Evolutionary conservation across 1,140 invertebrate species (phyloP), one percentile per base, ranked within the genome.

Genomic region (Pachypeltis micranthus): DNA sequence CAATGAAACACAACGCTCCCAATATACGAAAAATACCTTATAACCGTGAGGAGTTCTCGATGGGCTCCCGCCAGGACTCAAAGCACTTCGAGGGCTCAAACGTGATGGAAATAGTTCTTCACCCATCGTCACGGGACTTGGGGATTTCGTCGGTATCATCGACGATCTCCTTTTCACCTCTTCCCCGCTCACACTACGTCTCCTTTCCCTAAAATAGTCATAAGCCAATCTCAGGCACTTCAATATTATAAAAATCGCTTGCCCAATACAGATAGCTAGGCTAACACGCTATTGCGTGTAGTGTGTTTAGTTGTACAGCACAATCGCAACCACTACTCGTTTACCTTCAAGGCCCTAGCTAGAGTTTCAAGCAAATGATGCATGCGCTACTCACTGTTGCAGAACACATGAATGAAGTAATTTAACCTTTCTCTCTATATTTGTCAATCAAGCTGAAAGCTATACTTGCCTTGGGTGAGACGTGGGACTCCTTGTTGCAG

Each of bases 401-500:
- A n/a, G n/a, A n/a, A n/a, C n/a, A n/a, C n/a, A n/a, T n/a, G n/a
- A n/a, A 2, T 2, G 16, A 25, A 10, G 34, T 39, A 10, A 10
- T n/a, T 39, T 39, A 10, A 39, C 10, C 10, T 10, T 10, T 39
- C 10, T 39, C 10, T 10, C n/a, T 39, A 39, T 39, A 39, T n/a
- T 10, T n/a, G 16, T 21, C 7, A 23, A 10, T 10, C 7, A 54
- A 4, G 47, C 14, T 31, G 47, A 0, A 59, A n/a, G n/a, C n/a
- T n/a, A n/a, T 25, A 28, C 51, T 65, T 57, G 69, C 69, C 67
- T 66, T 12, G 61, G 39, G 34, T 66, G 66, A 29, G 77, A 71
- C 3, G 72, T 76, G 12, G 79, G 78, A 62, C 78, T 80, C 69
- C 77, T 77, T 3, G 73, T 71, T 62, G 75, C 72, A 47, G 78